phyloP scores from a whole-genome alignment of 2,888 invertebrate genomes.

The Melanargia galathea region DNA sequence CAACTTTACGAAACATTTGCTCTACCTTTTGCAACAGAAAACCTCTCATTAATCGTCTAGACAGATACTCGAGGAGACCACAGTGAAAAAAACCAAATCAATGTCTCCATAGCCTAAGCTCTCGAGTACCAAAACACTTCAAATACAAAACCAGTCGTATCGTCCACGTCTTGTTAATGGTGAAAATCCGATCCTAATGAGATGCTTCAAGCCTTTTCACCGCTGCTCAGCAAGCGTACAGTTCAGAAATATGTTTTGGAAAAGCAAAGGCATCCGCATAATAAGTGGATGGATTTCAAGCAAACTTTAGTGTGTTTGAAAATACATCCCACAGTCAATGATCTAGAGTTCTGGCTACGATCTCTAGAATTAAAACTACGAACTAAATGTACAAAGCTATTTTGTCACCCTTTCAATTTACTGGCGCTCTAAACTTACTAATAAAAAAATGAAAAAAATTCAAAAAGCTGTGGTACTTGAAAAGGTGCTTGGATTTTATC shows the following conservation, averaged over 20 bases:
- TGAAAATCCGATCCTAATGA: constrained; percentile 27
- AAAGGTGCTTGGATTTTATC: too few relatives aligned
- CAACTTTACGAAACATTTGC: neutral
- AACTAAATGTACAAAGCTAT: too few relatives aligned
- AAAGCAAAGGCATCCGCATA: neutral
- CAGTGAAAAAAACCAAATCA: constrained; percentile 18
- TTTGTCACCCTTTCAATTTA: too few relatives aligned
- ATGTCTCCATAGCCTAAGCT: constrained; percentile 19
- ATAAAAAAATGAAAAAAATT: too few relatives aligned
- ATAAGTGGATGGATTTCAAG: too few relatives aligned
- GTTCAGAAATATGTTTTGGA: neutral
- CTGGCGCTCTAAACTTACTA: too few relatives aligned
- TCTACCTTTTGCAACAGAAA: constrained; percentile 5
- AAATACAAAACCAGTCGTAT: constrained; percentile 13
- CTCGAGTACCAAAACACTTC: constrained; percentile 18
- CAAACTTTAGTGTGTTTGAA: too few relatives aligned
- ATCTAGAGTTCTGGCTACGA: too few relatives aligned
- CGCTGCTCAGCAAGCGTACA: constrained; percentile 10
- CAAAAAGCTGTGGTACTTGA: too few relatives aligned
- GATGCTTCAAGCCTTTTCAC: constrained; percentile 24
- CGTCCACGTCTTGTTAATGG: constrained; percentile 28
- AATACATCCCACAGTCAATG: too few relatives aligned
- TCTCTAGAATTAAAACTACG: too few relatives aligned
- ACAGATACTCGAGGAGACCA: constrained; percentile 21
- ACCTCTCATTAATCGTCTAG: constrained; percentile 25